Base-by-base conservation (phyloP, 2,888 invertebrate species). In the Pinctada fucata region DNA sequence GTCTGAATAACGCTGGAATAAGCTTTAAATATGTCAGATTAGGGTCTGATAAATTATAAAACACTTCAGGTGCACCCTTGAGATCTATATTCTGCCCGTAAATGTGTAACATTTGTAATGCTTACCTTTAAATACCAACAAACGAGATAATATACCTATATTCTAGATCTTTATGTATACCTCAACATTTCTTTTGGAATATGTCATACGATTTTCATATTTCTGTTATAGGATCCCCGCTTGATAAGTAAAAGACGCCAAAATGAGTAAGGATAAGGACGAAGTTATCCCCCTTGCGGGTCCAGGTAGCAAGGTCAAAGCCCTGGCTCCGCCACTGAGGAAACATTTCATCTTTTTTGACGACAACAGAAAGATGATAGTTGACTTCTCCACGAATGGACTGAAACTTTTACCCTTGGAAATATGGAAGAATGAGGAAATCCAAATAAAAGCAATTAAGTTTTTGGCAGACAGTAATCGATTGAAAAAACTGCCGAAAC, bases 261-360 rank as follows among this genome's bases (percentile, higher is more conserved):
- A 16, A 3, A 86, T 86, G 86, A 85, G 84, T 68, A 87, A 87
- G 77, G 88, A 88, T 83, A 90, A 90, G 74, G 88, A 87, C 3
- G 86, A 87, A 81, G 88, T 90, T 0, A 86, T 89, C 10, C 91
- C 91, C 2, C 86, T 90, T 1, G 88, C 88, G 81, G 92, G 92
- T 0, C 91, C 92, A 0, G 92, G 92, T 47, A 91, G 91, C 82
- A 90, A 88, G 79, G 90, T 92, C 67, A 83, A 85, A 47, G 89
- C 91, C 8, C 87, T 92, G 13, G 89, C 90, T 3, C 85, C 87
- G 2, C 84, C 86, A 3, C 80, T 90, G 6, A 81, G 86, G 47
- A 85, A 85, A 72, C 86, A 86, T 16, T 81, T 92, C 64, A 82
- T 91, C 73, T 78, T 84, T 3, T 71, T 80, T 0, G 83, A 86